Evolutionary conservation across 2,113 vertebrate genomes (phyloP), one percentile per base, ranked within the genome.

Genomic region (Peucedramus taeniatus): DNA sequence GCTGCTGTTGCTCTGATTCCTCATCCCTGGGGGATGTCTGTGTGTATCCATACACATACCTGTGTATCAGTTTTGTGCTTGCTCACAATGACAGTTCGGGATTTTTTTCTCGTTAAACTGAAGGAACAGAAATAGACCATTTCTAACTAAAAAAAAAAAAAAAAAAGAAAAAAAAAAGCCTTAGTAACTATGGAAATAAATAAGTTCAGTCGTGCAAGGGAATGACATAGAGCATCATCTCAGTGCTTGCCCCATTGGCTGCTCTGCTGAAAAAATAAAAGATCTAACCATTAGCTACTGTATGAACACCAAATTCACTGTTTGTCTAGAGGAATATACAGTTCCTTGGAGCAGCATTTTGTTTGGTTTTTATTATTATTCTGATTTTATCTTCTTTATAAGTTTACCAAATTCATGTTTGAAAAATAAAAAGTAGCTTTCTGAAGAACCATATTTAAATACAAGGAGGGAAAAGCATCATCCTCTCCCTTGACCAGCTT

Each of bases 31-130:
- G 42, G 30, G 11, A 2, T 14, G 9, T 9, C 23, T 6, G 13
- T 33, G 8, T 63, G 7, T 27, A 6, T n/a, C 8, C 9, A 33
- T 4, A 17, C 13, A 13, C 3, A 13, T 1, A 19, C 3, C 23
- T n/a, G 1, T 14, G 20, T 45, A 2, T 63, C 49, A 8, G 27
- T 44, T 80, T 37, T 70, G 49, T n/a, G 33, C 24, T 31, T 56
- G 24, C 31, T 44, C 22, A 33, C 21, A 44, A 2, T 4, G 21
- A 40, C 16, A 71, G 45, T n/a, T 42, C 35, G 44, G 11, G 65
- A 13, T n/a, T 17, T 42, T 44, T 54, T 31, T 14, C n/a, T 49
- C 5, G 19, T 51, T 8, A 49, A 37, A 42, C 9, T 7, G 42
- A 49, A 66, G 15, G 13, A 91, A 8, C 10, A 40, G 33, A 12